phyloP scores from a whole-genome alignment of 2,888 invertebrate species.

The Diogma glabrata region DNA sequence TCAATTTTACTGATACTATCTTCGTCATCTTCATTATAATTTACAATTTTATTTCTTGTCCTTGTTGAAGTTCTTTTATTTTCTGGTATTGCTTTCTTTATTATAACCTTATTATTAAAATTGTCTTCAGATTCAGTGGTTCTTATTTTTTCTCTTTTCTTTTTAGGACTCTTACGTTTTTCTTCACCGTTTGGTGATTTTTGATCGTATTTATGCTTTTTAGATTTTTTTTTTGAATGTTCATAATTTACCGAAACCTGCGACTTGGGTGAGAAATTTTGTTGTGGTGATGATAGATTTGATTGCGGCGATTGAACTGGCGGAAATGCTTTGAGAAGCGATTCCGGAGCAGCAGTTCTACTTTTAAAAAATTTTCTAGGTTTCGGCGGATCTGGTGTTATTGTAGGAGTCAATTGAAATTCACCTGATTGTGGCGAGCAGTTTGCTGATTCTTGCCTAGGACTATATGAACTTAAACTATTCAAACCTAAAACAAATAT shows the following conservation, averaged over 20 bases:
- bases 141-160: slow-evolving; percentile 22
- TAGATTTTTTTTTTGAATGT: slow-evolving; percentile 26
- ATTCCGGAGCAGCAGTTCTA: slow-evolving; percentile 53
- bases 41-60: slow-evolving; percentile 46
- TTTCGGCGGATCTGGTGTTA: slow-evolving; percentile 43
- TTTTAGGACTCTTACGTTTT: slow-evolving; percentile 28
- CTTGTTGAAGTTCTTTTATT: slow-evolving; percentile 30
- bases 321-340: slow-evolving; percentile 5
- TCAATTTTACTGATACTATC: slow-evolving; percentile 24
- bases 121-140: slow-evolving; percentile 22
- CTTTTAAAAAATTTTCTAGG: slow-evolving; percentile 88
- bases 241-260: slow-evolving; percentile 13
- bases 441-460: slow-evolving; percentile 12
- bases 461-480: slow-evolving; percentile 11
- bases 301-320: slow-evolving; percentile 26
- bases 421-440: slow-evolving; percentile 11
- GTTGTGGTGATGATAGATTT: slow-evolving; percentile 27
- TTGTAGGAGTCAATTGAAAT: slow-evolving; percentile 14
- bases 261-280: neutral
- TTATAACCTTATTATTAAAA: slow-evolving; percentile 9
- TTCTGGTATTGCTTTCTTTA: slow-evolving; percentile 24
- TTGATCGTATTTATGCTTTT: slow-evolving; percentile 21
- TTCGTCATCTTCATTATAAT: slow-evolving; percentile 48
- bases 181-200: slow-evolving; percentile 19
- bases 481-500: slow-evolving; percentile 7